Evolutionary conservation across 2,888 invertebrate species (phyloP), one percentile per base, ranked within the genome.

Genomic region (Xestia xanthographa): DNA sequence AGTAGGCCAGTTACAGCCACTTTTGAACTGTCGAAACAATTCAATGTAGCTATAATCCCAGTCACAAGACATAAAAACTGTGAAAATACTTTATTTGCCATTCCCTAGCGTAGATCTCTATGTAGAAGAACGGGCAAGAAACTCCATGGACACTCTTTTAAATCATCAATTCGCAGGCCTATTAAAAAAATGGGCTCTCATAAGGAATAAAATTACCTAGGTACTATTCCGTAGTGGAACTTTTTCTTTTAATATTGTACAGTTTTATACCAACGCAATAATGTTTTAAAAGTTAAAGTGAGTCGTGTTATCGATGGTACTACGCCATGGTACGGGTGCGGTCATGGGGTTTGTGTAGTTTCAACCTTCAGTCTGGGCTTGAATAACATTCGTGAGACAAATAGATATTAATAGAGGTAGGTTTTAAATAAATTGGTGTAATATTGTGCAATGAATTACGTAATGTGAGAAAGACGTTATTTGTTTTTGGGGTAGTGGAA

Each of bases 321-420:
- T 11, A 6, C 38, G 14, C 48, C 50, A 26, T 66, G 8, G 48
- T 17, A 3, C 20, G 58, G 84, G 80, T 66, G 83, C 41, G 80
- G 80, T 38, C 43, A 48, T 14, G 68, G 56, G 62, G 62, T 14
- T n/a, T 17, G 43, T 60, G 29, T 41, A 62, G 34, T 34, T 48
- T 20, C 56, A 68, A 65, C 79, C 71, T 82, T 83, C 60, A 56
- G 41, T 34, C 26, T 34, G 1, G 65, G 65, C 75, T 72, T 82
- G 34, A 82, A 72, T 76, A 78, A 72, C 72, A 82, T 77, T 71
- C 68, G 66, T 48, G 68, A 62, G 53, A 77, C 68, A 77, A 68
- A 72, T 53, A 34, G 14, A 50, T 67, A 66, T 80, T 62, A 50
- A 74, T 58, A 63, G 41, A 48, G 48, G 41, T 12, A 20, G 29